phyloP scores from a whole-genome alignment of 92 coral and sea anemone genomes.

The Parazoanthus darwini region DNA sequence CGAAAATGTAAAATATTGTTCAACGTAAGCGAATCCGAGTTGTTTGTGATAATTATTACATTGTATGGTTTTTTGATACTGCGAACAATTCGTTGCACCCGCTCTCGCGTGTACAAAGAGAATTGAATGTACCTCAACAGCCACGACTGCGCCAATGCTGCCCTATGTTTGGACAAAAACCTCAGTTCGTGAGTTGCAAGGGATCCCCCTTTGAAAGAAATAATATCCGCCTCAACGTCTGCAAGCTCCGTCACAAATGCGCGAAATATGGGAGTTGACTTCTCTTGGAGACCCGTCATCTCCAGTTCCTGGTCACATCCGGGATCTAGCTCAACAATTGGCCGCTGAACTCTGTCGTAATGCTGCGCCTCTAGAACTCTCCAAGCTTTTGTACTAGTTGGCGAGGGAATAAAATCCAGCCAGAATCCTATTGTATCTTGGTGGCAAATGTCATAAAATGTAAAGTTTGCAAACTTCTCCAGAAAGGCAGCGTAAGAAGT shows the following conservation, averaged over 20 bases:
- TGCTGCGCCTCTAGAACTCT: constrained; percentile 67
- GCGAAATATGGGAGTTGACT: constrained; percentile 58
- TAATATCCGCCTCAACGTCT: constrained; percentile 55
- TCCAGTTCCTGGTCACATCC: constrained; percentile 67
- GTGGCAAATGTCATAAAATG: constrained; percentile 72
- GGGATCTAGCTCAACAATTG: constrained; percentile 45
- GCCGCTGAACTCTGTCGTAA: constrained; percentile 44
- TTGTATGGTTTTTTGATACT: constrained; percentile 66
- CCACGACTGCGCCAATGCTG: constrained; percentile 69
- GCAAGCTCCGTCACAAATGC: constrained; percentile 72
- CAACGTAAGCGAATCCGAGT: constrained; percentile 40
- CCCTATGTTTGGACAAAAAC: constrained; percentile 70
- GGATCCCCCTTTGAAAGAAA: constrained; percentile 73
- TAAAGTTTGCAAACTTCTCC: constrained; percentile 42
- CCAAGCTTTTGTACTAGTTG: constrained; percentile 69
- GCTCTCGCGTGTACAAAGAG: constrained; percentile 58
- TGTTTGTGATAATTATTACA: constrained; percentile 58
- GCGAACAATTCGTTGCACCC: constrained; percentile 47
- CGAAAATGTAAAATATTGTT: constrained; percentile 59
- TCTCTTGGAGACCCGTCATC: constrained; percentile 47
- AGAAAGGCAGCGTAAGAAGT: constrained; percentile 55
- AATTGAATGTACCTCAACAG: constrained; percentile 58
- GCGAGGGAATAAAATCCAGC: constrained; percentile 80
- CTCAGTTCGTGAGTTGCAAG: constrained; percentile 67
- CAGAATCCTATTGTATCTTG: constrained; percentile 68